A percentile compares a stretch with the other conserved stretches of the same genome.
These are phyloP conservation scores for Labeo catla DNA, from an alignment of 2,113 vertebrate species.

Conservation along the genomic window DNA sequence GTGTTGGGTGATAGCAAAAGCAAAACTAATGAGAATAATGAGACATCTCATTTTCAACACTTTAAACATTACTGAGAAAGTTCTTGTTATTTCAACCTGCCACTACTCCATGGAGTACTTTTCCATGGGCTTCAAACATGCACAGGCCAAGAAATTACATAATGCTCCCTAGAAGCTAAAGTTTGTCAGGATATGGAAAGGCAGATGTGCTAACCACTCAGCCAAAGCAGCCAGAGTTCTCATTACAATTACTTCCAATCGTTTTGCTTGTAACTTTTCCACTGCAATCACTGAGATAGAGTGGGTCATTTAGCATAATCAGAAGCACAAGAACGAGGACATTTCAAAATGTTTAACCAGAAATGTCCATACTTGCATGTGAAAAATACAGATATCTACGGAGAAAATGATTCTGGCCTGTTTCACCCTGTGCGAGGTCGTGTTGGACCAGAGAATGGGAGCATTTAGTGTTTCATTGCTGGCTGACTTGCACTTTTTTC, in stretches of 20 bases:
- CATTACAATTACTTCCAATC: not conserved
- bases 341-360: slow-evolving; percentile 1
- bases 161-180: slow-evolving; percentile 28
- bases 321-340: not conserved
- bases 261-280: not conserved
- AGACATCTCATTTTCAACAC: slow-evolving; percentile 2
- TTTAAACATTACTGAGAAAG: not conserved
- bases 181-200: slow-evolving; percentile 11
- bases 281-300: not conserved
- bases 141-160: slow-evolving; percentile 25
- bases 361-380: not conserved
- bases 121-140: not conserved
- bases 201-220: slow-evolving; percentile 9
- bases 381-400: not conserved
- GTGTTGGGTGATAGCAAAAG: not conserved
- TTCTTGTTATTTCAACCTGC: slow-evolving; percentile 16
- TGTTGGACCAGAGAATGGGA: slow-evolving; percentile 1
- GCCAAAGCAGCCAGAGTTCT: not conserved
- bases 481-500: slow-evolving; percentile 2
- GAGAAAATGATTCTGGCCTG: not conserved
- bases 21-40: not conserved
- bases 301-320: slow-evolving; percentile 12
- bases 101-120: not conserved
- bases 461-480: slow-evolving; percentile 1
- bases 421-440: not conserved